Evolutionary conservation across 2,113 vertebrate genomes (phyloP).

Genomic region (Tyto alba): DNA sequence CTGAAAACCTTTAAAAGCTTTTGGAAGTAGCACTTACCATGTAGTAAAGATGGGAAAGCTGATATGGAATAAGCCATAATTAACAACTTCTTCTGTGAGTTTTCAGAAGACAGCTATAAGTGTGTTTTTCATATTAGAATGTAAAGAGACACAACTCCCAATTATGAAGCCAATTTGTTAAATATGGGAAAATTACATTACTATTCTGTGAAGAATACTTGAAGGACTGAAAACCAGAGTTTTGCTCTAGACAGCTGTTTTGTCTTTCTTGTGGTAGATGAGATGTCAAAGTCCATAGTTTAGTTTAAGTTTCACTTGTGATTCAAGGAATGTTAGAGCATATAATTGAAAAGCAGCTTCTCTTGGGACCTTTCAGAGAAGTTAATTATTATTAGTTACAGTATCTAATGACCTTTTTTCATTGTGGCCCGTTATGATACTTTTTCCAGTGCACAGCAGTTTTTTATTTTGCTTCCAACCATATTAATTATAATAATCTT

Average conservation of each 20-base stretch:
- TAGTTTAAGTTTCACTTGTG: background rate
- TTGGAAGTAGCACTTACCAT: background rate
- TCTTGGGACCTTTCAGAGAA: background rate
- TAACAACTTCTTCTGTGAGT: background rate
- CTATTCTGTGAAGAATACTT: background rate
- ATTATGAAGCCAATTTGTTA: background rate
- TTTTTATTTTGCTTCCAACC: conserved; percentile 6
- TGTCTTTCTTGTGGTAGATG: background rate
- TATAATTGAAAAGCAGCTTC: background rate
- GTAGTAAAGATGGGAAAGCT: background rate
- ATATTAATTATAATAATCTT: conserved; percentile 42
- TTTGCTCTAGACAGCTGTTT: background rate
- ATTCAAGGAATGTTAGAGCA: background rate
- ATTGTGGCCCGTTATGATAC: background rate
- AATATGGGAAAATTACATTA: background rate
- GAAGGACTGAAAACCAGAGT: background rate
- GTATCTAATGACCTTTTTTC: background rate
- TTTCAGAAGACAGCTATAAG: background rate
- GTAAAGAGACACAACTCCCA: background rate
- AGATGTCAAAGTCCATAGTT: background rate
- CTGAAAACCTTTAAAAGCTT: background rate
- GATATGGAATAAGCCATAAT: background rate
- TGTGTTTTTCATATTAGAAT: background rate
- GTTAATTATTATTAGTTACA: background rate
- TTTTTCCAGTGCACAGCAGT: background rate